These are phyloP conservation scores for Solenodon paradoxus DNA, from an alignment of 2,113 vertebrate species.

Conservation along the genomic window DNA sequence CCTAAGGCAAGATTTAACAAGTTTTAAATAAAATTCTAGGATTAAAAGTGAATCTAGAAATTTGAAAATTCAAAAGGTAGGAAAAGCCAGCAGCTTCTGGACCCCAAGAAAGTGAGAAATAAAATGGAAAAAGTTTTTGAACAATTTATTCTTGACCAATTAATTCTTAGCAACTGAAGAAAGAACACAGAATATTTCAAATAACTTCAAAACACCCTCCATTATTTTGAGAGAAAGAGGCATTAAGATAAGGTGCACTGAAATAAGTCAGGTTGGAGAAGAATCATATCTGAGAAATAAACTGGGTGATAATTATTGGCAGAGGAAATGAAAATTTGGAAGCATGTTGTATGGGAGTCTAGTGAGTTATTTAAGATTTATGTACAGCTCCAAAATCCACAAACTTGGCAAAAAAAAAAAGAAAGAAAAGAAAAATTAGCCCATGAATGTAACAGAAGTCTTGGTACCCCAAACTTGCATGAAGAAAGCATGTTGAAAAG, in stretches of 20 bases:
- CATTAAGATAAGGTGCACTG: not conserved
- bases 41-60: slow-evolving; percentile 38
- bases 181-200: slow-evolving; percentile 14
- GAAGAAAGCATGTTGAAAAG: not conserved
- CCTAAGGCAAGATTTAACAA: slow-evolving; percentile 29
- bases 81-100: not conserved
- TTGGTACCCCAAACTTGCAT: not conserved
- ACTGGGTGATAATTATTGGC: not conserved
- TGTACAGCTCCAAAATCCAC: not conserved
- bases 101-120: not conserved
- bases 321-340: not conserved
- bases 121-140: not conserved
- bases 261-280: not conserved
- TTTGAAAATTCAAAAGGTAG: not conserved
- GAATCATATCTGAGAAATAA: not conserved
- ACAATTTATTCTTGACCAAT: not conserved
- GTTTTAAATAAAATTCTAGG: slow-evolving; percentile 14
- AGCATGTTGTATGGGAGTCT: not conserved
- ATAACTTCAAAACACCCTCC: not conserved
- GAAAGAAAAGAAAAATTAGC: not conserved
- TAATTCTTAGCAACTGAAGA: slow-evolving; percentile 8
- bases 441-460: not conserved
- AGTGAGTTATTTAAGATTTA: not conserved
- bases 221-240: not conserved
- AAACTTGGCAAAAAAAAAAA: not conserved